These are phyloP conservation scores for Drosophila hamatofila DNA, from an alignment of 2,888 invertebrate species.

Conservation along the genomic window DNA sequence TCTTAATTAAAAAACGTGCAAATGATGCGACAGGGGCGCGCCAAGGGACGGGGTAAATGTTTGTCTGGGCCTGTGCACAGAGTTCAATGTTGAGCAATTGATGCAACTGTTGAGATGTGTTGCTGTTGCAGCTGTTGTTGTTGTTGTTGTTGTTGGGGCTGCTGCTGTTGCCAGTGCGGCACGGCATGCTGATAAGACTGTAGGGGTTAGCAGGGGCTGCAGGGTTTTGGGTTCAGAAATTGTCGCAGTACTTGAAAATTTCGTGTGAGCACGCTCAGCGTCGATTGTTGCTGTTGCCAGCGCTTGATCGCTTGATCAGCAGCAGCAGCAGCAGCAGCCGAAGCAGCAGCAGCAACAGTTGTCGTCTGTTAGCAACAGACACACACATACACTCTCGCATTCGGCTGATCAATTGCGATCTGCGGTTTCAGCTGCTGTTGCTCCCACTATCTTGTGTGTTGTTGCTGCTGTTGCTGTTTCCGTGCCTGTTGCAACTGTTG, in stretches of 20 bases:
- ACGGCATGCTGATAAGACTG: constrained; percentile 74
- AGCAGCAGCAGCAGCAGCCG: constrained; percentile 36
- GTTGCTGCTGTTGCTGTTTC: constrained; percentile 57
- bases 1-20: constrained; percentile 81
- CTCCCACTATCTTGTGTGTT: constrained; percentile 74
- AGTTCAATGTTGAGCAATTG: constrained; percentile 82
- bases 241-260: constrained; percentile 80
- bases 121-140: constrained; percentile 55
- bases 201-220: neutral
- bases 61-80: constrained; percentile 53
- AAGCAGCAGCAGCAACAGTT: constrained; percentile 48
- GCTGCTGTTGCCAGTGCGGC: constrained; percentile 54
- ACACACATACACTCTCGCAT: constrained; percentile 28
- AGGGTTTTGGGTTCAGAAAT: constrained; percentile 58
- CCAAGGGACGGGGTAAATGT: constrained; percentile 14
- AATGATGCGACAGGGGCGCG: constrained; percentile 61
- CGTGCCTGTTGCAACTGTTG: constrained; percentile 66
- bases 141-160: constrained; percentile 32
- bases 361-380: constrained; percentile 53
- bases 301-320: constrained; percentile 74
- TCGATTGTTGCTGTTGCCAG: constrained; percentile 66
- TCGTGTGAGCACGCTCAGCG: constrained; percentile 81
- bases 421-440: constrained; percentile 58
- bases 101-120: constrained; percentile 82
- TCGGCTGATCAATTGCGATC: constrained; percentile 76